A percentile compares a stretch with the other conserved stretches of the same genome.
Conservation (phyloP, 2,113 vertebrate genomes). For the Lophius piscatorius region DNA sequence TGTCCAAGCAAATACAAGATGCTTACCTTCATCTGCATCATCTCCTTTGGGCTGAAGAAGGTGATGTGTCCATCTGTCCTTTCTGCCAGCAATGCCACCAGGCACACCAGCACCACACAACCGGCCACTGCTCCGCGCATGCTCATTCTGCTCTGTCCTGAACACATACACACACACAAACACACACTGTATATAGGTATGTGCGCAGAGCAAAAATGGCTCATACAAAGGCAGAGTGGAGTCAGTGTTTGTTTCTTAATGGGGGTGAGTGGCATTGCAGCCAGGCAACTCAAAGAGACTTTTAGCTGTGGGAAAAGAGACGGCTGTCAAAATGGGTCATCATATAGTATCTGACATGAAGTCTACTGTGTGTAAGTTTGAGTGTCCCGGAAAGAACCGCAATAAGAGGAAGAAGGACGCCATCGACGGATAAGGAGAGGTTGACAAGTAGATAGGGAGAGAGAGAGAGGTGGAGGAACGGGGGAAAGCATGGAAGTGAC, state of each 20-base stretch:
- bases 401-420: conserved; percentile 20
- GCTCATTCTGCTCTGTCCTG: conserved; percentile 66
- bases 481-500: conserved; percentile 8
- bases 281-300: not conserved
- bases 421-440: conserved; percentile 20
- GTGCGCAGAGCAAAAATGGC: not conserved
- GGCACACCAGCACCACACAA: conserved; percentile 73
- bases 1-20: not conserved
- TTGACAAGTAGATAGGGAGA: conserved; percentile 30
- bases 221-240: not conserved
- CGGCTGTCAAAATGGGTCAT: conserved; percentile 30
- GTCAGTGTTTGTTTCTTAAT: not conserved
- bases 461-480: not conserved
- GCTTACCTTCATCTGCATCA: conserved; percentile 83
- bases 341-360: conserved; percentile 16
- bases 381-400: not conserved
- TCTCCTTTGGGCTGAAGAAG: conserved; percentile 85
- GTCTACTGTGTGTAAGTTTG: conserved; percentile 1
- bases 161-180: conserved; percentile 17
- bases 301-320: conserved; percentile 10
- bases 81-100: conserved; percentile 76
- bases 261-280: conserved; percentile 16
- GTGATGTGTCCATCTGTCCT: conserved; percentile 81
- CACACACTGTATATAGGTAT: not conserved
- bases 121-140: conserved; percentile 68